Base-by-base conservation (phyloP, 2,797 vertebrate species). In the Chaetodon trifasciatus region DNA sequence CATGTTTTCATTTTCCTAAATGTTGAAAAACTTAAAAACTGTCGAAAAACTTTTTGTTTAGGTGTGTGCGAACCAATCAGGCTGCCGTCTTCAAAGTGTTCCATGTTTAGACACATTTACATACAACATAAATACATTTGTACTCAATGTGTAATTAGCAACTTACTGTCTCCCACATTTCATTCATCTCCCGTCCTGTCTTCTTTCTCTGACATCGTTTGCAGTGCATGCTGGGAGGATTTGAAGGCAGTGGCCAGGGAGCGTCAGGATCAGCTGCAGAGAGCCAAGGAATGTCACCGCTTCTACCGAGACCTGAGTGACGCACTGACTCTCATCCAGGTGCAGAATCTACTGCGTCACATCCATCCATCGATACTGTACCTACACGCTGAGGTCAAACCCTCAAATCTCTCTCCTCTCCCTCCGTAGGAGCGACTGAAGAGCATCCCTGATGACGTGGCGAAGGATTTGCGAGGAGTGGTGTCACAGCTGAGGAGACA, bases 401-500 rank as follows among this genome's bases (percentile, higher is more conserved):
- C 37, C 49, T 52, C 2, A 11, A n/a, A 47, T 56, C 11, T 4
- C 9, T n/a, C 5, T 42, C 1, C 3, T 21, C 19, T 64, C 15
- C 58, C 37, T 73, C 9, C 47, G 40, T 55, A 98, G 97, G 97
- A 98, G 81, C 96, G 96, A 74, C 89, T 94, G 71, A 95, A 95
- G 80, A 94, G 95, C 81, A 96, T 99, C 91, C 96, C 96, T 49
- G 95, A 96, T 57, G 94, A 93, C 4, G 86, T 97, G 84, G 96
- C 96, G 5, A 96, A 93, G 92, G 97, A 98, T 85, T 86, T 96
- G 55, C 92, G 57, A 69, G 96, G 96, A 21, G 95, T 95, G 35
- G 93, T 92, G 65, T 94, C 93, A 11, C 97, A 98, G 89, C 94
- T 97, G 28, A 94, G 95, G 70, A 96, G 95, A 67, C 97, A 97